These are phyloP conservation scores for Mimas tiliae DNA, from an alignment of 2,888 invertebrate species.

Conservation along the genomic window DNA sequence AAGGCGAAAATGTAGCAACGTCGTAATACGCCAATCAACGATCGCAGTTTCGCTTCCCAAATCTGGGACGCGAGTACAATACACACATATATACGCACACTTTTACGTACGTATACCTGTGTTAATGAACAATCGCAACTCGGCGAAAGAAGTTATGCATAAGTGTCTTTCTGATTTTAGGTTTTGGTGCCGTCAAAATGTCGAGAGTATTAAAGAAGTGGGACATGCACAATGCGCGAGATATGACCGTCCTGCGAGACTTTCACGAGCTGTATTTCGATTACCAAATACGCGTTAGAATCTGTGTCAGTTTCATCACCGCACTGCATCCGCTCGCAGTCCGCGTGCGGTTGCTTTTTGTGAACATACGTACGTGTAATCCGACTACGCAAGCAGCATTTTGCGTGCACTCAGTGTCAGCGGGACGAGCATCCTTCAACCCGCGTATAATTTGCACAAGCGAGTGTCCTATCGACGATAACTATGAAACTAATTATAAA, in stretches of 20 bases:
- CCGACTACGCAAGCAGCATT: constrained; percentile 28
- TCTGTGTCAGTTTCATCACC: constrained; percentile 84
- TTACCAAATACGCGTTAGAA: constrained; percentile 84
- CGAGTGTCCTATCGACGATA: background rate
- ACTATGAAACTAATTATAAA: background rate
- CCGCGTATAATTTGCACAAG: background rate
- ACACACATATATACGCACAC: constrained; percentile 40
- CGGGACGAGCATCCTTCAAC: constrained; percentile 11
- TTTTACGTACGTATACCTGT: constrained; percentile 62
- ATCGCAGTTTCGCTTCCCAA: constrained; percentile 77
- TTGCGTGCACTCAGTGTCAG: constrained; percentile 15
- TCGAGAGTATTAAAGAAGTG: constrained; percentile 71
- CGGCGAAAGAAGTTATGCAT: constrained; percentile 65
- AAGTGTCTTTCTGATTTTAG: constrained; percentile 69
- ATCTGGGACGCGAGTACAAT: constrained; percentile 75
- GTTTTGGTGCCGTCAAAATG: constrained; percentile 78
- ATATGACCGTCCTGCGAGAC: constrained; percentile 80
- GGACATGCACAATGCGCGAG: constrained; percentile 76
- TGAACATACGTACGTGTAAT: constrained; percentile 44
- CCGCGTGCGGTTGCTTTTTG: constrained; percentile 65
- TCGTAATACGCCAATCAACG: constrained; percentile 77
- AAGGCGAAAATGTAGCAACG: constrained; percentile 80
- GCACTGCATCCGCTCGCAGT: constrained; percentile 75
- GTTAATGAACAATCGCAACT: constrained; percentile 64
- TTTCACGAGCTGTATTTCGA: constrained; percentile 82